Conservation (phyloP, 2,888 invertebrate species). For the Noctua janthina region DNA sequence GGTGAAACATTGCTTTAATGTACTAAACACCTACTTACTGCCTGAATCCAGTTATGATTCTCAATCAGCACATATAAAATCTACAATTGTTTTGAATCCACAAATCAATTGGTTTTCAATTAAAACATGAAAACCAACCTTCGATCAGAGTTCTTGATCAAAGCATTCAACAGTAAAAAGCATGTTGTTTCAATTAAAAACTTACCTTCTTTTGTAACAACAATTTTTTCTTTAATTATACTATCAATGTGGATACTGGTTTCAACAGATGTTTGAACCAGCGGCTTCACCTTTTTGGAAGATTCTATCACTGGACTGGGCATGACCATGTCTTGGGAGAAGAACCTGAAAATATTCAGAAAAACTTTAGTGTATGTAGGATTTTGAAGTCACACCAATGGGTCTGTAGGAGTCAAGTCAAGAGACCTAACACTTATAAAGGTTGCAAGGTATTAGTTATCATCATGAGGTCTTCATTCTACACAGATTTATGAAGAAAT, state of each 20-base stretch:
- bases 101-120: slow-evolving; percentile 9
- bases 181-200: slow-evolving; percentile 26
- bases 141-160: too few relatives aligned
- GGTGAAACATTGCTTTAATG: neutral
- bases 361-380: neutral
- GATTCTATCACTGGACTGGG: slow-evolving; percentile 89
- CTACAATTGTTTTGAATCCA: slow-evolving; percentile 10
- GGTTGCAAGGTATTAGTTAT: neutral
- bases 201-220: slow-evolving; percentile 82
- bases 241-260: slow-evolving; percentile 75
- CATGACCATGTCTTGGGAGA: slow-evolving; percentile 90
- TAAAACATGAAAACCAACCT: slow-evolving; percentile 9
- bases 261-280: slow-evolving; percentile 75
- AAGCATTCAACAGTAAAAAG: slow-evolving; percentile 12
- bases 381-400: neutral
- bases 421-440: neutral
- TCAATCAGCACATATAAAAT: slow-evolving; percentile 13
- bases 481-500: neutral
- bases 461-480: neutral
- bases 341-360: slow-evolving; percentile 83
- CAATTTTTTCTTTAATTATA: slow-evolving; percentile 71
- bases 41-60: neutral
- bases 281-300: slow-evolving; percentile 84
- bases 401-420: neutral
- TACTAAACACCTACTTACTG: neutral